Base-by-base conservation (phyloP, 2,113 vertebrate genomes). In the Kryptolebias marmoratus region DNA sequence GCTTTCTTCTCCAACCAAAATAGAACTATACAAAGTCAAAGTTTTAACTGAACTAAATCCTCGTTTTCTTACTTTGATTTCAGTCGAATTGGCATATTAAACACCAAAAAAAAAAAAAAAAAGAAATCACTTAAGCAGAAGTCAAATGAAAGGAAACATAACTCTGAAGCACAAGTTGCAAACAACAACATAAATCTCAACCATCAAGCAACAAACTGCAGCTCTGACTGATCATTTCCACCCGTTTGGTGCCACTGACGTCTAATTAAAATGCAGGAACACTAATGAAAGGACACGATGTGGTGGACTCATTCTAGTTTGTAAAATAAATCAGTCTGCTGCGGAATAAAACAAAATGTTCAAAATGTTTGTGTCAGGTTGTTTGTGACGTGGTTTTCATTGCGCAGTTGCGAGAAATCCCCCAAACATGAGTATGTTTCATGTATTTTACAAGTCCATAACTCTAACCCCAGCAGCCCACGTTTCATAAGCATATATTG, bases 1-100 rank as follows among this genome's bases (percentile, higher is more conserved):
- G 72, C 87, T 84, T 78, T 90, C 79, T 82, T 70, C 78, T 88
- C 91, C 87, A 91, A 91, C 75, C 68, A 87, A 93, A 93, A 91
- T 84, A 91, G 62, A 84, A 84, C 52, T 65, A 70, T 44, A 53
- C 44, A 54, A 74, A 83, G 75, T 75, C 64, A 63, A 85, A 86
- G 68, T 79, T 90, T 88, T 75, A 86, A 68, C 49, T 70, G 27
- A 12, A 82, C 64, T 75, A 80, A 81, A 78, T 80, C 74, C 77
- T 78, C 8, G 66, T 85, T 81, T 80, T 91, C 62, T 58, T 39
- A 67, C 55, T 84, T 81, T 83, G 62, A 54, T 49, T 30, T 39
- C 27, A 75, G 63, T 79, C 54, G 69, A 52, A 64, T 62, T 44
- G 50, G 48, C 59, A 62, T 45, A 58, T 82, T 12, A 82, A 84